These are phyloP conservation scores for western clawed frog (Xenopus tropicalis) DNA, from an alignment of 2,113 vertebrate species.

Conservation along the genomic window DNA sequence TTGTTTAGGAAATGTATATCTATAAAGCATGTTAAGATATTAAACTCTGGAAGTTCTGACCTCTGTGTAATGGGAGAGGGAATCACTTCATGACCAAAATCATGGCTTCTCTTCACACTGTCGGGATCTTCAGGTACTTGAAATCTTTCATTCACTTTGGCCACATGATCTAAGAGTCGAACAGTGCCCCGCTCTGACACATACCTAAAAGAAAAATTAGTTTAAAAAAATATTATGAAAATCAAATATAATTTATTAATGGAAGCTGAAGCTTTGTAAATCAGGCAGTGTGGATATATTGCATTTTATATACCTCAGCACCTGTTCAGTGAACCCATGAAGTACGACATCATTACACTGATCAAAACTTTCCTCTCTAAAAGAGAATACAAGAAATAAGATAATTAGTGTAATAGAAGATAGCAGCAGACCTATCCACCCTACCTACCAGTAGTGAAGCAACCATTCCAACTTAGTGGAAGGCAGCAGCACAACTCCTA, in stretches of 20 bases:
- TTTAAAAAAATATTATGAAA: background rate
- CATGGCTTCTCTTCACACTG: slow-evolving; percentile 2
- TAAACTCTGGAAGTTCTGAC: background rate
- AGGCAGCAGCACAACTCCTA: too few relatives aligned
- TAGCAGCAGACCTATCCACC: background rate
- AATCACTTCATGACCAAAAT: background rate
- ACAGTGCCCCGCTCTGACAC: slow-evolving; percentile 75
- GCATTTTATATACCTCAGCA: slow-evolving; percentile 64
- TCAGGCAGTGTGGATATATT: background rate
- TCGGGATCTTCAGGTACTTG: slow-evolving; percentile 59
- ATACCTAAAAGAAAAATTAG: slow-evolving; percentile 63
- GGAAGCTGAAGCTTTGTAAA: too few relatives aligned
- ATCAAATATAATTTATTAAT: background rate
- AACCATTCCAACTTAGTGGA: too few relatives aligned
- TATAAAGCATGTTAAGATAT: background rate
- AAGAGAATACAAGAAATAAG: background rate
- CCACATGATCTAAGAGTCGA: slow-evolving; percentile 77
- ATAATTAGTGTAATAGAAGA: background rate
- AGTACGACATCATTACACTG: slow-evolving; percentile 55
- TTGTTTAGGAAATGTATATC: background rate
- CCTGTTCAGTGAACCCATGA: slow-evolving; percentile 71
- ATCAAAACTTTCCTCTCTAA: background rate
- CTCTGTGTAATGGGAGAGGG: slow-evolving; percentile 2
- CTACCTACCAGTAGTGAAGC: too few relatives aligned
- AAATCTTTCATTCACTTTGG: slow-evolving; percentile 73